Base-by-base conservation (phyloP, 2,113 vertebrate genomes). In the Arenaria interpres region DNA sequence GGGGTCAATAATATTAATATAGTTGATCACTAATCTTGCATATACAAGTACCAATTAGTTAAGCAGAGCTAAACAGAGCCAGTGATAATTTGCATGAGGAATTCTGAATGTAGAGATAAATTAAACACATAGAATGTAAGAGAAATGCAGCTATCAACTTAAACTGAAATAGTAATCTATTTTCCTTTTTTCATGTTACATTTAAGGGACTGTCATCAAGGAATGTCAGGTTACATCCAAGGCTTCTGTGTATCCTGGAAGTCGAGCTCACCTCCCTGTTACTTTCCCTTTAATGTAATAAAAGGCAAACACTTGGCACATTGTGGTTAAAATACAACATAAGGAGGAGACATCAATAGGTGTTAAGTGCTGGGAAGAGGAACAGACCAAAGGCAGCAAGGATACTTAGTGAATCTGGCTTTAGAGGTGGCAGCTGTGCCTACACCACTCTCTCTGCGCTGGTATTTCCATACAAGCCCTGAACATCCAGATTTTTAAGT, bases 1-100 rank as follows among this genome's bases (percentile, higher is more conserved):
- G 51, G 39, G 89, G 89, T 95, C 89, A 92, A 96, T 78, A 93
- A 95, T 88, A 93, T 96, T 95, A 96, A 82, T 95, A 83, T 56
- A 80, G 87, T 50, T 68, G 89, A 96, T 95, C 74, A 62, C 78
- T 84, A 68, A 53, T 91, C 93, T 84, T 53, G 67, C 90, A 94
- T 85, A 86, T 64, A 91, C 69, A 88, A 93, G 67, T 59, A 89
- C 71, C 89, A 96, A 97, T 96, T 95, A 95, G 84, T 94, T 92
- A 94, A 87, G 69, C 75, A 90, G 89, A 93, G 75, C 87, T 88
- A 94, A 87, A 95, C 21, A 81, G 54, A 91, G 83, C 45, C 73
- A 39, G 33, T 67, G 68, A 51, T 71, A 62, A 95, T 96, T 96
- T 96, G 81, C 89, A 72, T 71, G 25, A 89, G 69, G 78, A 46